These are phyloP conservation scores for Albula glossodonta DNA, from an alignment of 2,113 vertebrate genomes.

Conservation along the genomic window DNA sequence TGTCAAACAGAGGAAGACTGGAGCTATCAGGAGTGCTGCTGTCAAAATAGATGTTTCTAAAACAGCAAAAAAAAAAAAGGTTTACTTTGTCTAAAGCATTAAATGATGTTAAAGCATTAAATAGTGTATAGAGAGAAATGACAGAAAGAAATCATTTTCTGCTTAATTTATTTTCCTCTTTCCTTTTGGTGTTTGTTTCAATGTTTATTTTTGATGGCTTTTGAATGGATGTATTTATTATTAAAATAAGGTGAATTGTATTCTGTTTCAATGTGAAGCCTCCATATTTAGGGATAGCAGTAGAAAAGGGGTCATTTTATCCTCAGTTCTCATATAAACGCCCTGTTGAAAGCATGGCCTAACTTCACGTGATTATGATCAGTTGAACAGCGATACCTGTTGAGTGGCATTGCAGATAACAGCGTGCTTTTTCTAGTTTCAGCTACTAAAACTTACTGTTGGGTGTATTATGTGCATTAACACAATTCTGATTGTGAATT, in stretches of 20 bases:
- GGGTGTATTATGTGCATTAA: slow-evolving; percentile 7
- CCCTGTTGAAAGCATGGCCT: slow-evolving; percentile 21
- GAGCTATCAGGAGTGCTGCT: slow-evolving; percentile 49
- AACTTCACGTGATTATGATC: not conserved
- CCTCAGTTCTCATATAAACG: slow-evolving; percentile 58
- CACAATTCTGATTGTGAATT: slow-evolving; percentile 1
- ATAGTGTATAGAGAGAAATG: slow-evolving; percentile 32
- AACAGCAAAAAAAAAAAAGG: slow-evolving; percentile 48
- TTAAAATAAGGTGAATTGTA: slow-evolving; percentile 62
- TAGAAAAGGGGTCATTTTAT: slow-evolving; percentile 46
- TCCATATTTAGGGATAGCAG: not conserved
- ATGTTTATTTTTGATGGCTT: slow-evolving; percentile 61
- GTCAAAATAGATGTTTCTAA: slow-evolving; percentile 44
- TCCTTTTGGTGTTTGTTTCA: slow-evolving; percentile 39
- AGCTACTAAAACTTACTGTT: not conserved
- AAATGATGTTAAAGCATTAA: slow-evolving; percentile 35
- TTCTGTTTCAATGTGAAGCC: slow-evolving; percentile 46
- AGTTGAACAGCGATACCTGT: not conserved
- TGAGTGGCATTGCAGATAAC: not conserved
- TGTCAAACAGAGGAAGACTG: slow-evolving; percentile 27
- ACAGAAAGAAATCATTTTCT: slow-evolving; percentile 35
- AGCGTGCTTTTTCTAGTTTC: slow-evolving; percentile 3
- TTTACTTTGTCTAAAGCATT: slow-evolving; percentile 38
- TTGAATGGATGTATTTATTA: slow-evolving; percentile 77
- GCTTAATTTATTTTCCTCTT: slow-evolving; percentile 71